These are phyloP conservation scores for Macrotis lagotis DNA, from an alignment of 2,113 vertebrate genomes.

Conservation along the genomic window DNA sequence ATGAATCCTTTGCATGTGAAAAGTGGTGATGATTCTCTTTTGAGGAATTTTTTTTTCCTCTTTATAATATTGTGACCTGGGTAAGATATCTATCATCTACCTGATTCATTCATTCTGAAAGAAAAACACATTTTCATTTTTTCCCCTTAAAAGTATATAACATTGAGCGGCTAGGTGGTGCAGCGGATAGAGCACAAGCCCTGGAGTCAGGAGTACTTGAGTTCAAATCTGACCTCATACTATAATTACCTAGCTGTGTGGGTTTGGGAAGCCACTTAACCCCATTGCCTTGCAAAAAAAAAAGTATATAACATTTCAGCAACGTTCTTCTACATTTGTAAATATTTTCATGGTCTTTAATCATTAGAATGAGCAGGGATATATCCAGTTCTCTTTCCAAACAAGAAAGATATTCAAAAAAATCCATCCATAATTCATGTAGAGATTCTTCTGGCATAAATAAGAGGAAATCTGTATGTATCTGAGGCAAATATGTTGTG, in stretches of 20 bases:
- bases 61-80: not conserved
- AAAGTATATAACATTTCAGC: not conserved
- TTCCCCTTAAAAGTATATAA: not conserved
- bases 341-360: constrained; percentile 28
- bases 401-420: not conserved
- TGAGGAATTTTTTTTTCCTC: not conserved
- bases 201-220: too few relatives aligned
- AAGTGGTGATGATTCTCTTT: not conserved
- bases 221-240: too few relatives aligned
- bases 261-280: too few relatives aligned
- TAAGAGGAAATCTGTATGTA: not conserved
- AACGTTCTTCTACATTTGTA: not conserved
- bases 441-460: not conserved
- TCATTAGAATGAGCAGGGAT: constrained; percentile 31
- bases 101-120: not conserved
- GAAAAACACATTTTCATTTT: not conserved
- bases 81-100: not conserved
- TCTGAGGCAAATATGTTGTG: not conserved
- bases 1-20: not conserved
- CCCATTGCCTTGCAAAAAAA: too few relatives aligned
- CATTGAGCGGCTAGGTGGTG: too few relatives aligned
- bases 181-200: too few relatives aligned
- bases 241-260: too few relatives aligned
- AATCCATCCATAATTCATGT: not conserved
- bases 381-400: not conserved